These are phyloP conservation scores for Psococerastis gibbosa DNA, from an alignment of 2,888 invertebrate species.

Conservation along the genomic window DNA sequence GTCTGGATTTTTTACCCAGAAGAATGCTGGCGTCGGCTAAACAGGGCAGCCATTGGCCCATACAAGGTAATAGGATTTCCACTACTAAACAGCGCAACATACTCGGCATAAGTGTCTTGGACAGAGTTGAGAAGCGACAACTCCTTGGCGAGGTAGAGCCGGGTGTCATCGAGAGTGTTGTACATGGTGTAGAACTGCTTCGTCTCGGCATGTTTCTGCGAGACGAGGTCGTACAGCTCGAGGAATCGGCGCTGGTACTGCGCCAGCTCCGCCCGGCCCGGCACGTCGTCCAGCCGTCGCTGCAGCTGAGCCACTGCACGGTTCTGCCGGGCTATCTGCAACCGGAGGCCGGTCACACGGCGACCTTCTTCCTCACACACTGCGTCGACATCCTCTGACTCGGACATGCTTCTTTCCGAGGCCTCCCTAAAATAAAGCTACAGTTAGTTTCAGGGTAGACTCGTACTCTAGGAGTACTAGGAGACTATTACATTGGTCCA, in stretches of 20 bases:
- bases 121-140: constrained; percentile 73
- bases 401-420: constrained; percentile 27
- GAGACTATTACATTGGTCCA: too few species aligned
- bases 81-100: too few species aligned
- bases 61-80: too few species aligned
- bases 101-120: constrained; percentile 72
- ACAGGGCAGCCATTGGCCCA: too few species aligned
- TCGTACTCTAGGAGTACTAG: too few species aligned
- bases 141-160: constrained; percentile 82
- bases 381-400: constrained; percentile 27
- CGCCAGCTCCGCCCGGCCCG: constrained; percentile 58
- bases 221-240: constrained; percentile 91
- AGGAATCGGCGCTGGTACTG: constrained; percentile 93
- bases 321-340: constrained; percentile 59
- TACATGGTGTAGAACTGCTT: constrained; percentile 94
- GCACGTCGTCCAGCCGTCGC: constrained; percentile 31
- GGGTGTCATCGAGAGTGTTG: constrained; percentile 89
- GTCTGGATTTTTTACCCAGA: too few species aligned
- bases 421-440: constrained; percentile 27
- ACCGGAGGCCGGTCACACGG: constrained; percentile 34
- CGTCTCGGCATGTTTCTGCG: constrained; percentile 88
- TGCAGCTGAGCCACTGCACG: constrained; percentile 62
- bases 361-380: constrained; percentile 42
- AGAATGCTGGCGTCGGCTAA: too few species aligned
- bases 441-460: too few species aligned